Evolutionary conservation across 1,140 invertebrate genomes (phyloP), one percentile per base, ranked within the genome.

Genomic region (Atta cephalotes): DNA sequence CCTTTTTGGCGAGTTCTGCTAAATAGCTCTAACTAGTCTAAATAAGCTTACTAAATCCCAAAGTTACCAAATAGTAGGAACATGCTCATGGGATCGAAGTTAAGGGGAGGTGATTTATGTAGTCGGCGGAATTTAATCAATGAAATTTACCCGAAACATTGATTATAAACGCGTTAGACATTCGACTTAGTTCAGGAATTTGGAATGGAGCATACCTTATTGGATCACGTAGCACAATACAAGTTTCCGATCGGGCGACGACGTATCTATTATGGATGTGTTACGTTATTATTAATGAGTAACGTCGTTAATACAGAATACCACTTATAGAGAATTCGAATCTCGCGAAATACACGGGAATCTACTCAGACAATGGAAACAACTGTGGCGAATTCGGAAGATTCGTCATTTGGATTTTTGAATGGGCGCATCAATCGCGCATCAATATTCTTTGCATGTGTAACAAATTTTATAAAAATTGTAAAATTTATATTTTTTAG

Each of bases 41-140:
- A 74, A 76, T 62, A 76, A 84, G 35, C 39, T 62, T 49, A 12
- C 79, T 51, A 49, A 51, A 62, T 74, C 60, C 28, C 25, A 35
- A 79, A 74, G 70, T 84, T 63, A 25, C 16, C 58, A 63, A 84
- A 84, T 81, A 81, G 51, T 62, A 76, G 80, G 21, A 74, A 84
- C 70, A 62, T 14, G 66, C 68, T 60, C 70, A 16, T 58, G 68
- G 35, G 58, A 60, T 71, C 56, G 28, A 49, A 76, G 70, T 74
- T 76, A 74, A 35, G 80, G 56, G 70, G 39, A 14, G 25, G 70
- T 84, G 80, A 84, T 84, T 84, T 84, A 84, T 62, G 80, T 51
- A 76, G 70, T 84, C 80, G 70, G 80, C n/a, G 80, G 80, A 84
- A 84, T 84, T 84, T 84, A 84, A 84, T 84, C 70, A 84, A 84